Evolutionary conservation across 1,140 invertebrate species (phyloP), one percentile per base, ranked within the genome.

Genomic region (Drosophila kurseongensis): DNA sequence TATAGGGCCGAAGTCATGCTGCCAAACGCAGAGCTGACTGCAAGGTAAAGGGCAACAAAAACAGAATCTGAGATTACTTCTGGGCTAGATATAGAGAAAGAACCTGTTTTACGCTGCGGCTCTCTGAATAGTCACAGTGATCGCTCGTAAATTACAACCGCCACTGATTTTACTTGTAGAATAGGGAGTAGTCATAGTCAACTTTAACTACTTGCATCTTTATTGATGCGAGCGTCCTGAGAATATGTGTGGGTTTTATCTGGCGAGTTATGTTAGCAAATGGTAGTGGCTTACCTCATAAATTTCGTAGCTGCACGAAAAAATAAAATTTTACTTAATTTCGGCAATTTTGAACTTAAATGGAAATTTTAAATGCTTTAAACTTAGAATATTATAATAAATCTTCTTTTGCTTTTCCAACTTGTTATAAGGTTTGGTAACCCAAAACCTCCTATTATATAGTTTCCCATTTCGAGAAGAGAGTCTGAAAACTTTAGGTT

Each of bases 111-210:
- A 9, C 35, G 14, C 29, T n/a, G n/a, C n/a, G 27, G 7, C 12
- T 18, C 32, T 10, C 13, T 18, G 29, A 27, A n/a, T 29, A 18
- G 12, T 8, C 52, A 75, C 73, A 73, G 69, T 73, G 72, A 73
- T 61, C 68, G 68, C 69, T 73, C 68, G 68, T 52, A 73, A 73
- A 52, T 54, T 73, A 52, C 47, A 47, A 61, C 73, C 56, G 13
- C 65, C 42, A 71, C 42, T 16, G 56, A 71, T 71, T 71, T 16
- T 8, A 40, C 47, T 51, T 16, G 52, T 18, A 35, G n/a, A 5
- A 0, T 23, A 41, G 27, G 16, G 5, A 10, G 44, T 23, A 44
- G 12, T 55, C 38, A 32, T 23, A 44, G 12, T 55, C 38, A 38
- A 35, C 41, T 38, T 45, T 67, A 55, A 57, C 36, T 44, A 51